A percentile compares a stretch with the other conserved stretches of the same genome.
Conservation (phyloP, 2,113 vertebrate genomes). For the Globicephala melas region DNA sequence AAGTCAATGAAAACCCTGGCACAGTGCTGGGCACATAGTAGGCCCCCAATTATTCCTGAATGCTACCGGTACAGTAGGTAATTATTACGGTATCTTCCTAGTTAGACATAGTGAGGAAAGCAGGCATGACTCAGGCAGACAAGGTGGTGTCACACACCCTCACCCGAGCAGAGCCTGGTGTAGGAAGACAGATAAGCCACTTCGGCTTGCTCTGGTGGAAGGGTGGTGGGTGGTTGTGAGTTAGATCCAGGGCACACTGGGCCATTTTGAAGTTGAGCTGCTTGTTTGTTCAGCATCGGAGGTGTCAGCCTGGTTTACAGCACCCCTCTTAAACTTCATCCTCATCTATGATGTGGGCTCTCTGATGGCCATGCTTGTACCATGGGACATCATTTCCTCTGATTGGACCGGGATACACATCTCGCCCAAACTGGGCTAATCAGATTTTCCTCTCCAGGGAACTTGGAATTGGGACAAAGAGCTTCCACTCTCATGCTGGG, state of each 20-base stretch:
- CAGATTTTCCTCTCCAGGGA: not conserved
- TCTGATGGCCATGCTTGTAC: not conserved
- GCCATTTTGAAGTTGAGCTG: not conserved
- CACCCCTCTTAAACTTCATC: not conserved
- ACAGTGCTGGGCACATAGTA: not conserved
- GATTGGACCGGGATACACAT: not conserved
- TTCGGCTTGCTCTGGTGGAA: not conserved
- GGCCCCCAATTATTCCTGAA: not conserved
- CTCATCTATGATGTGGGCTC: not conserved
- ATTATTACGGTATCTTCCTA: not conserved
- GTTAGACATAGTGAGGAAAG: not conserved
- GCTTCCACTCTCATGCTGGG: not conserved
- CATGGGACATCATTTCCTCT: not conserved
- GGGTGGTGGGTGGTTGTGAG: not conserved
- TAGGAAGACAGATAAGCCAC: not conserved
- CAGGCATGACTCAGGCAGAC: not conserved
- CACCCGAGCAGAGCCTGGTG: not conserved
- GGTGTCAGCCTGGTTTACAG: not conserved
- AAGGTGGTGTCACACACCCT: not conserved
- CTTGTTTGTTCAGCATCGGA: not conserved
- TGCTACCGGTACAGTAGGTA: not conserved
- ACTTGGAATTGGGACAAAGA: not conserved
- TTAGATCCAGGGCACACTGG: not conserved
- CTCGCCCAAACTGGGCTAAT: not conserved
- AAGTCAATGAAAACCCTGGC: not conserved